Evolutionary conservation across 2,113 vertebrate species (phyloP).

Genomic region (Salvelinus namaycush): DNA sequence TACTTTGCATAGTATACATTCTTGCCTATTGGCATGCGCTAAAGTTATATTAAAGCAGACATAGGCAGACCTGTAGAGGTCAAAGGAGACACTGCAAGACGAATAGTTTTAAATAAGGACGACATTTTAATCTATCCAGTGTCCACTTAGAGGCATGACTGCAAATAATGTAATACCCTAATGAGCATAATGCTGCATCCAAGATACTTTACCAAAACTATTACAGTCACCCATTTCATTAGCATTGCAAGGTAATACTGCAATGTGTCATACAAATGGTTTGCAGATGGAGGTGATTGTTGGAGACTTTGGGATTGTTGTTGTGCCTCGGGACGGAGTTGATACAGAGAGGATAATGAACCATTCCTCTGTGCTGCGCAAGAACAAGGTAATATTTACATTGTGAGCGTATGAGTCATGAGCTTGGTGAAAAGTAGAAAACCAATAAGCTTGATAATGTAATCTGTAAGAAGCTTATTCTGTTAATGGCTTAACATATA

Average conservation of each 20-base stretch:
- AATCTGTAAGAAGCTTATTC: neutral
- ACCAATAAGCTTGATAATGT: too few relatives aligned
- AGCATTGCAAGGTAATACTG: too few relatives aligned
- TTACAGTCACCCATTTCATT: too few relatives aligned
- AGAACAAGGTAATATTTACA: conserved; percentile 81
- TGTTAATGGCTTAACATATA: neutral
- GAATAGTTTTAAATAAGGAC: neutral
- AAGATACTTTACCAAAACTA: too few relatives aligned
- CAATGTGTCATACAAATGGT: conserved; percentile 19
- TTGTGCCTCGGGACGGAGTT: conserved; percentile 90
- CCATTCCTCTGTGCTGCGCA: conserved; percentile 96
- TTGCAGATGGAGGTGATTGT: conserved; percentile 97
- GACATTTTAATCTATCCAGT: neutral
- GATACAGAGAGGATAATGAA: conserved; percentile 96
- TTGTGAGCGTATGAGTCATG: neutral
- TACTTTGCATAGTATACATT: neutral
- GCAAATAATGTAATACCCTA: too few relatives aligned
- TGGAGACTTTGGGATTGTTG: conserved; percentile 95
- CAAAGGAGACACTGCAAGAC: neutral
- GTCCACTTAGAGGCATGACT: too few relatives aligned
- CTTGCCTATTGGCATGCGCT: neutral
- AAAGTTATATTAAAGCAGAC: too few relatives aligned
- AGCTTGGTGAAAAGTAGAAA: too few relatives aligned
- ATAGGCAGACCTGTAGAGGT: neutral
- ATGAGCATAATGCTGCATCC: too few relatives aligned